Conservation (phyloP, 2,888 invertebrate genomes). For the Nomada hirtipes region DNA sequence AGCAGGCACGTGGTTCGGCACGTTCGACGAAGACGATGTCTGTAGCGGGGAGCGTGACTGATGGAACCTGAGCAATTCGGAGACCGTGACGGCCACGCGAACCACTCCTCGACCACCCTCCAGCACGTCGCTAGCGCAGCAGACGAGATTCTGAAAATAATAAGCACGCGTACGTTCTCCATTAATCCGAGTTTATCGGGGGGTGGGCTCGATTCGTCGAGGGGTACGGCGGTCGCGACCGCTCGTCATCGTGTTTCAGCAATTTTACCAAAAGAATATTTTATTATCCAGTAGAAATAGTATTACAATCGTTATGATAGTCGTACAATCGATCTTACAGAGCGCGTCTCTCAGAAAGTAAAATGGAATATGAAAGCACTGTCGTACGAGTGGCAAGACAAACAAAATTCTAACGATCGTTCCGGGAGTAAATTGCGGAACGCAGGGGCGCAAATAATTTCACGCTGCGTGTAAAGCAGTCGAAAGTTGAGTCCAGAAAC, state of each 20-base stretch:
- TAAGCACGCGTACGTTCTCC: constrained; percentile 20
- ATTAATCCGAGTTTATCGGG: constrained; percentile 10
- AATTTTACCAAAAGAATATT: constrained; percentile 77
- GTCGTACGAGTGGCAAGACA: constrained; percentile 8
- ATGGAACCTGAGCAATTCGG: constrained; percentile 91
- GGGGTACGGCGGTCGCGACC: background rate
- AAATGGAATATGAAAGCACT: constrained; percentile 15
- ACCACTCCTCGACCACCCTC: constrained; percentile 95
- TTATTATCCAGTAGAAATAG: constrained; percentile 78
- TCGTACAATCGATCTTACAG: constrained; percentile 71
- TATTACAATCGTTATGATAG: constrained; percentile 75
- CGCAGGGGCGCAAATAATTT: constrained; percentile 1
- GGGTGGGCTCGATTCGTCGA: background rate
- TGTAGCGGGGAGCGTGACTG: constrained; percentile 83
- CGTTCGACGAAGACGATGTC: constrained; percentile 67
- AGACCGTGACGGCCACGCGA: constrained; percentile 95
- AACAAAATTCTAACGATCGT: constrained; percentile 9
- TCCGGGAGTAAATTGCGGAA: background rate
- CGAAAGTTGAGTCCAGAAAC: background rate
- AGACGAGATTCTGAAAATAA: constrained; percentile 92
- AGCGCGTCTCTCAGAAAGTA: constrained; percentile 53
- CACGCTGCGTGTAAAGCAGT: background rate
- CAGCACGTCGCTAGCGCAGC: constrained; percentile 96
- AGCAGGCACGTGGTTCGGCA: constrained; percentile 78
- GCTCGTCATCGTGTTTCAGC: background rate